These are phyloP conservation scores for Melitaea athalia DNA, from an alignment of 2,888 invertebrate genomes.

Conservation along the genomic window DNA sequence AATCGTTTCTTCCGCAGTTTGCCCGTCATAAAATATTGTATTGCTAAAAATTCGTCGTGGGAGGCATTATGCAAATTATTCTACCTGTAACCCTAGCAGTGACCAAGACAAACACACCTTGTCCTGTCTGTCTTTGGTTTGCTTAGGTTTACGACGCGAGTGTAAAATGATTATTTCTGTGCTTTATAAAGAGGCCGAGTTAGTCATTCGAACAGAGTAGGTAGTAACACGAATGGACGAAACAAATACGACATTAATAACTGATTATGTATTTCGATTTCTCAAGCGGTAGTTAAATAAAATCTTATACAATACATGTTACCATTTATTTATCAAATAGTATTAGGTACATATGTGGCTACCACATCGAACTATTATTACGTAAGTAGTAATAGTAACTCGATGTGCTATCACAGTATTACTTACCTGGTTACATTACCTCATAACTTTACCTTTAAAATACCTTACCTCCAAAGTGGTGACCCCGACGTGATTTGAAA, in stretches of 20 bases:
- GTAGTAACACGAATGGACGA: not conserved
- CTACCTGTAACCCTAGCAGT: constrained; percentile 75
- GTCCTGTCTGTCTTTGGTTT: constrained; percentile 64
- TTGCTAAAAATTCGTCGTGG: constrained; percentile 66
- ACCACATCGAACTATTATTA: too few relatives aligned
- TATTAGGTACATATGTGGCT: too few relatives aligned
- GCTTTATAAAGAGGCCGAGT: constrained; percentile 64
- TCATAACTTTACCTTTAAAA: too few relatives aligned
- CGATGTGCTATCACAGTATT: too few relatives aligned
- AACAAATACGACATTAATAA: not conserved
- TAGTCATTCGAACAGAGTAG: constrained; percentile 43
- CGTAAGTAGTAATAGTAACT: too few relatives aligned
- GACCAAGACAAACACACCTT: constrained; percentile 71
- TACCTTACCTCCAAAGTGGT: too few relatives aligned
- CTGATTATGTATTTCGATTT: too few relatives aligned
- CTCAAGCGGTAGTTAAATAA: too few relatives aligned
- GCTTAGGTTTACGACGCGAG: constrained; percentile 77
- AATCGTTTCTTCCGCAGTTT: constrained; percentile 35
- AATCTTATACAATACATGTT: too few relatives aligned
- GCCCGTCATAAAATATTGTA: constrained; percentile 43
- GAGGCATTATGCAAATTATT: constrained; percentile 79
- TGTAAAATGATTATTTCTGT: constrained; percentile 75
- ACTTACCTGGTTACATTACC: too few relatives aligned
- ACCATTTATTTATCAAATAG: too few relatives aligned
- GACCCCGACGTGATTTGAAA: too few relatives aligned